Conservation (phyloP, 2,888 invertebrate genomes). For the Tortricodes alternella region DNA sequence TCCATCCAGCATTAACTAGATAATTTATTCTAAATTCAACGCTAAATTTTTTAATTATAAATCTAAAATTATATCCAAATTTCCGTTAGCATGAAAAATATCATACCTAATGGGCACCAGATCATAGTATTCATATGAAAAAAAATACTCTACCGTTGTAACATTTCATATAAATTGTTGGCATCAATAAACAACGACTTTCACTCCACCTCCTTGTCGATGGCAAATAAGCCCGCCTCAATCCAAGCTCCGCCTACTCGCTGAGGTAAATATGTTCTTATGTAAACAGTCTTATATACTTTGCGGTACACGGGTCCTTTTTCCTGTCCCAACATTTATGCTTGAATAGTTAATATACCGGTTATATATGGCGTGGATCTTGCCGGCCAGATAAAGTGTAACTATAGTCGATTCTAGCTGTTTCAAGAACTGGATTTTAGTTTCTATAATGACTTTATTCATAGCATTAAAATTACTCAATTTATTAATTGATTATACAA, state of each 20-base stretch:
- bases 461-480: too few species aligned
- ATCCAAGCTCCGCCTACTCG: conserved; percentile 76
- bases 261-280: conserved; percentile 73
- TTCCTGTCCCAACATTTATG: conserved; percentile 40
- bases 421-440: too few species aligned
- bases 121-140: background rate
- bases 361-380: background rate
- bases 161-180: conserved; percentile 33
- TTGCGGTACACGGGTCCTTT: conserved; percentile 53
- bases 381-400: too few species aligned
- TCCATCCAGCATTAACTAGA: conserved; percentile 51
- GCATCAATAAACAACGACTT: conserved; percentile 70
- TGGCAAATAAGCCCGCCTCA: conserved; percentile 80
- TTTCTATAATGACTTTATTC: too few species aligned
- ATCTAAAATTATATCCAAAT: too few species aligned
- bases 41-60: too few species aligned
- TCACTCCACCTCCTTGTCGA: conserved; percentile 78
- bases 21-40: too few species aligned
- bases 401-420: too few species aligned
- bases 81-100: too few species aligned
- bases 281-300: conserved; percentile 68
- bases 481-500: too few species aligned
- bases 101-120: too few species aligned
- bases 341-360: conserved; percentile 1
- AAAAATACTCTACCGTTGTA: background rate